Evolutionary conservation across 2,797 vertebrate genomes (phyloP).

Genomic region (Lepilemur septentrionalis): DNA sequence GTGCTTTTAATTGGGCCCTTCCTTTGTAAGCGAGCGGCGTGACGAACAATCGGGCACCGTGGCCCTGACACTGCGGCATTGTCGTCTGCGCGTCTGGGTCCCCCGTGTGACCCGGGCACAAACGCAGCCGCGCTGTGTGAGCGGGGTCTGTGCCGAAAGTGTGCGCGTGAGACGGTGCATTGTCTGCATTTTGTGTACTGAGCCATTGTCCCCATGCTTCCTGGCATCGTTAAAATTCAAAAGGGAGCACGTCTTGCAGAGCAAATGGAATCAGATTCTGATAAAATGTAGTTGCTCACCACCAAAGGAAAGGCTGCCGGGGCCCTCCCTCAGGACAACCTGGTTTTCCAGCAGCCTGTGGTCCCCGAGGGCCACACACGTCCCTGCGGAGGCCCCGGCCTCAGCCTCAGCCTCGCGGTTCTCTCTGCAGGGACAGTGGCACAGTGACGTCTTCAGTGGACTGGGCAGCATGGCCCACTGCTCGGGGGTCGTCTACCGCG

Average conservation of each 20-base stretch:
- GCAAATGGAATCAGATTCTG: slow-evolving; percentile 57
- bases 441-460: slow-evolving; percentile 81
- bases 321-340: slow-evolving; percentile 18
- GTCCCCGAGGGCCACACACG: not conserved
- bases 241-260: slow-evolving; percentile 46
- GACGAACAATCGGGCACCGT: not conserved
- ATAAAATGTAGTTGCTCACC: slow-evolving; percentile 27
- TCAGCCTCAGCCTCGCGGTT: not conserved
- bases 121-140: rapidly evolving
- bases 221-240: not conserved
- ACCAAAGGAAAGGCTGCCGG: slow-evolving; percentile 64
- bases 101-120: not conserved
- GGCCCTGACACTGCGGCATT: not conserved
- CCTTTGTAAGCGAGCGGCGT: not conserved
- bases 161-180: not conserved
- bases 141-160: not conserved
- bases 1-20: not conserved
- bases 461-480: slow-evolving; percentile 80
- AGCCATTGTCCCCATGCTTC: not conserved
- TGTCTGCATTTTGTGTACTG: not conserved
- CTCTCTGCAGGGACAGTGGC: slow-evolving; percentile 85
- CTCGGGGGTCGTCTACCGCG: slow-evolving; percentile 83
- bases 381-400: not conserved
- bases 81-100: not conserved
- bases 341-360: slow-evolving; percentile 49